Base-by-base conservation (phyloP, 2,888 invertebrate species). In the Ectemnius lituratus region DNA sequence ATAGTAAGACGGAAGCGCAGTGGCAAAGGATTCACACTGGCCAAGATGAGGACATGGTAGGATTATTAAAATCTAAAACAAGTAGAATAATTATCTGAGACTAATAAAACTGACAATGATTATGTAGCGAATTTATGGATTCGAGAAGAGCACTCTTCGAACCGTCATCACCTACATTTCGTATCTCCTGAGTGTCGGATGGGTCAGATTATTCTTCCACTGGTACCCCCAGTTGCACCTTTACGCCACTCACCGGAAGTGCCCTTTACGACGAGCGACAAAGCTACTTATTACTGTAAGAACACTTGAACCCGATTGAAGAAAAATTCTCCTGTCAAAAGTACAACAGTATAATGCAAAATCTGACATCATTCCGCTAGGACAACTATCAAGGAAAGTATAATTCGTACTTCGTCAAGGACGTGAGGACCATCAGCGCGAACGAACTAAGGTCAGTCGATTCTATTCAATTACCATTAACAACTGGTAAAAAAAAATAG, bases 221-320 rank as follows among this genome's bases (percentile, higher is more conserved):
- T 94, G 94, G 94, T 92, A 92, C 86, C 93, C 93, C 1, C 91
- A 92, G 60, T 91, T 93, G 85, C 90, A 92, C 87, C 86, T 94
- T 47, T 91, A 91, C 77, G 91, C 91, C 46, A 93, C 93, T 8
- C 93, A 93, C 82, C 88, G 85, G 63, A 90, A 87, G 76, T 93
- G 93, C 80, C 82, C 91, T 11, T 88, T 94, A 63, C 85, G 81
- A 28, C 85, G 90, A 45, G 94, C 94, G 0, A 91, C 92, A 5
- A 92, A 91, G 83, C 90, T 94, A 63, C 88, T 94, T 28, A 89
- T 93, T 62, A 91, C 92, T 88, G 94, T 94, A 89, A 90, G 92
- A 88, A 52, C 11, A 5, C 0, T 52, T 37, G 11, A 37, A 3
- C 37, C 3, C 2, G 1, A 37, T 37, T 11, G 11, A 37, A 37